Conservation (phyloP, 2,113 vertebrate genomes). For the Baryphthengus martii region DNA sequence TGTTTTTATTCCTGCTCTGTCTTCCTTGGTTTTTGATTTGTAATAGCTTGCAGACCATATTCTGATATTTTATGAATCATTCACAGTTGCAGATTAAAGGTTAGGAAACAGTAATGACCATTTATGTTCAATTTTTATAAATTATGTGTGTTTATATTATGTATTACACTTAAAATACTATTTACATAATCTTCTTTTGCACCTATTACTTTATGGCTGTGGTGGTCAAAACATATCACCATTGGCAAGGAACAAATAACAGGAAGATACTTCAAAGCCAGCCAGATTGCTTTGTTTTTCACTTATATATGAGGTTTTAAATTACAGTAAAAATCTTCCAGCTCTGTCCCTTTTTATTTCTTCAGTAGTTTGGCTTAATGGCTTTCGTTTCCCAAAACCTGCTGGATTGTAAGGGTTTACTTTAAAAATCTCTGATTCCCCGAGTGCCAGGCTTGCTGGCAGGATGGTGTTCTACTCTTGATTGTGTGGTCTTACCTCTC, state of each 20-base stretch:
- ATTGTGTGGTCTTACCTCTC: neutral
- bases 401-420: neutral
- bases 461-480: neutral
- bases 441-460: neutral
- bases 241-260: neutral
- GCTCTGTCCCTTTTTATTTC: neutral
- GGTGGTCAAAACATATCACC: neutral
- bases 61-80: neutral
- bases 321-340: neutral
- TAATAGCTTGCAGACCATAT: neutral
- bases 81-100: neutral
- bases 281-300: neutral
- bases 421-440: neutral
- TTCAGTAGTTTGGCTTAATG: neutral
- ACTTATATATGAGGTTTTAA: conserved; percentile 8
- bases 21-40: neutral
- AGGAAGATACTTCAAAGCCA: neutral
- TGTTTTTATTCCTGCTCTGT: neutral
- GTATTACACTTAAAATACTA: neutral
- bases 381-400: neutral
- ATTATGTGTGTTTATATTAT: neutral
- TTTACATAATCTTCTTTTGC: neutral
- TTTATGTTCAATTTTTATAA: neutral
- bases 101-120: neutral
- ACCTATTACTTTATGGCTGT: neutral